These are phyloP conservation scores for Scaeva pyrastri DNA, from an alignment of 2,888 invertebrate species.

Conservation along the genomic window DNA sequence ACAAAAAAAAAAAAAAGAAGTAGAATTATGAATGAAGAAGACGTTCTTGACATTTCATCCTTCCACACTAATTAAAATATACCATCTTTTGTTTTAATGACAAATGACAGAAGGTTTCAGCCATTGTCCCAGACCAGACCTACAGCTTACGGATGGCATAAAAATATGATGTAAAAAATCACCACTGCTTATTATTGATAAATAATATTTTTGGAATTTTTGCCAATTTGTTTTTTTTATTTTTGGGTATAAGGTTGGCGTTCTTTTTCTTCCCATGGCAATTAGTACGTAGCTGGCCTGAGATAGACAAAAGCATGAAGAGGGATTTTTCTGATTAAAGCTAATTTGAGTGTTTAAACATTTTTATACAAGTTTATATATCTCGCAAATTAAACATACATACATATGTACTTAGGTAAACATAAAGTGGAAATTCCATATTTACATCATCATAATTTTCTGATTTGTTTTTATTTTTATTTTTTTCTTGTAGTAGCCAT, in stretches of 20 bases:
- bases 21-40: slow-evolving; percentile 1
- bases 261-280: background rate
- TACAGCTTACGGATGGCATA: no score
- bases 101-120: slow-evolving; percentile 30
- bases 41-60: slow-evolving; percentile 59
- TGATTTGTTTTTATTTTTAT: background rate
- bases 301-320: background rate
- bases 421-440: slow-evolving; percentile 8
- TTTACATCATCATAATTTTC: slow-evolving; percentile 25
- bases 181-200: slow-evolving; percentile 7
- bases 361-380: background rate
- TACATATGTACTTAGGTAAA: no score
- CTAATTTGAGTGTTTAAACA: background rate
- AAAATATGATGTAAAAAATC: background rate
- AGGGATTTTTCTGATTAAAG: background rate
- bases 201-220: slow-evolving; percentile 1
- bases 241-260: background rate
- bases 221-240: background rate
- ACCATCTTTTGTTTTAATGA: slow-evolving; percentile 43
- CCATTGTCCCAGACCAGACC: slow-evolving; percentile 11
- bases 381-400: no score
- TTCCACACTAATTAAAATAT: slow-evolving; percentile 63
- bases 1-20: background rate
- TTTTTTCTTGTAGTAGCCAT: slow-evolving; percentile 21
- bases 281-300: background rate